Conservation (phyloP, 64 coral and sea anemone species). For the Hydrozoanthus tunicans region DNA sequence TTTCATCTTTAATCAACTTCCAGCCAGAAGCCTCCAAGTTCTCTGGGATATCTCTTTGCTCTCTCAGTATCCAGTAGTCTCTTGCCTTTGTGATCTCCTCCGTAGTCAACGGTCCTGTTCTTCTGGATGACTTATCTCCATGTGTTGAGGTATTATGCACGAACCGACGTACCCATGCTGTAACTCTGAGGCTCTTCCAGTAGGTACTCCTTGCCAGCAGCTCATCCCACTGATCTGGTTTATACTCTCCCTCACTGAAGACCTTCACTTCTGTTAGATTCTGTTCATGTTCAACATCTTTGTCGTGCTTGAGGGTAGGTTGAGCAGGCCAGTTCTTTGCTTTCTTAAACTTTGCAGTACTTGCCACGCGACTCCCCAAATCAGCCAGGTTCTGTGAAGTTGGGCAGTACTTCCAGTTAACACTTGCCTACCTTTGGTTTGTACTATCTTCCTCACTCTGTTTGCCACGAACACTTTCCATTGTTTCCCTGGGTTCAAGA, state of each 20-base stretch:
- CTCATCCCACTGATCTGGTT: conserved; percentile 65
- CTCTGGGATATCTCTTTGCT: conserved; percentile 32
- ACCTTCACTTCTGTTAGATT: not conserved
- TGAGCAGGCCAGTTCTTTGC: not conserved
- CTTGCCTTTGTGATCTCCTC: conserved; percentile 42
- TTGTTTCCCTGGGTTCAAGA: not conserved
- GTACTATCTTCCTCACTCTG: conserved; percentile 17
- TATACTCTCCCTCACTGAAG: not conserved
- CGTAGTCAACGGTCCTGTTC: conserved; percentile 32
- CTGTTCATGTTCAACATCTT: not conserved
- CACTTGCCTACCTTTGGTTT: not conserved
- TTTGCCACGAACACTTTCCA: conserved; percentile 11
- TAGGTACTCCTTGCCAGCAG: conserved; percentile 45
- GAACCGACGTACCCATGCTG: conserved; percentile 55
- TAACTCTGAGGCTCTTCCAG: conserved; percentile 58
- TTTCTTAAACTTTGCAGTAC: conserved; percentile 3
- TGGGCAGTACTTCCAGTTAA: conserved; percentile 24
- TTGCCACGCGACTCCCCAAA: conserved; percentile 5
- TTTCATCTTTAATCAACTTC: conserved; percentile 46
- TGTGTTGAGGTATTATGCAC: conserved; percentile 30
- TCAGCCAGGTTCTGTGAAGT: not conserved
- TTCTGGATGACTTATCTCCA: conserved; percentile 20
- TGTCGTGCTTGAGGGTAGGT: not conserved
- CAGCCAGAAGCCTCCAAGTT: conserved; percentile 59
- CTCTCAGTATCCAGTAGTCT: conserved; percentile 58